Conservation (phyloP, 2,113 vertebrate genomes). For the Canis aureus region DNA sequence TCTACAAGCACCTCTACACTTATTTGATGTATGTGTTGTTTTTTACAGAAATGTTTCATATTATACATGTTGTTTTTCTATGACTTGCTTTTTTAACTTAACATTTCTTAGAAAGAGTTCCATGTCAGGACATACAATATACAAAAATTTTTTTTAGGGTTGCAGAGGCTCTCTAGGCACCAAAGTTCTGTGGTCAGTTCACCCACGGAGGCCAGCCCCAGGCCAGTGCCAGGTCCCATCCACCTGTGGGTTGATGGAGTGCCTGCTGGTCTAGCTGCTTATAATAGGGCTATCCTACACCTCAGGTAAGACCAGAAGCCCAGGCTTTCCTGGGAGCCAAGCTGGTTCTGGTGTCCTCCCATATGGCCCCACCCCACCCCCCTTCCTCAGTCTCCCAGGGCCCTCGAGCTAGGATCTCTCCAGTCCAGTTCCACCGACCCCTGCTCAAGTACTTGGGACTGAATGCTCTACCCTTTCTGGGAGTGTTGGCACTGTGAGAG, state of each 20-base stretch:
- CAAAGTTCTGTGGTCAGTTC: background rate
- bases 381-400: background rate
- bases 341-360: background rate
- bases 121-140: background rate
- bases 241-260: too few species aligned
- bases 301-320: background rate
- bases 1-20: background rate
- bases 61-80: background rate
- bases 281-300: too few species aligned
- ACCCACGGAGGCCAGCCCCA: background rate
- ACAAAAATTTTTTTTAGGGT: background rate
- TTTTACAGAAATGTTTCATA: background rate
- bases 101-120: background rate
- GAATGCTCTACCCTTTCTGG: background rate
- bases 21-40: background rate
- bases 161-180: background rate
- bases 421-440: background rate
- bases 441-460: background rate
- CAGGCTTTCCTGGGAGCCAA: background rate
- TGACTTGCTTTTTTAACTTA: background rate
- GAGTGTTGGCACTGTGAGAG: background rate
- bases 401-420: background rate
- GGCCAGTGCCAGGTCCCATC: background rate
- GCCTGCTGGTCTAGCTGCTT: background rate
- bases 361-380: too few species aligned